Percentiles rank a stretch among this genome's conserved stretches.
Evolutionary conservation across 2,888 invertebrate genomes (phyloP).

Genomic region (Heliconius hortense): DNA sequence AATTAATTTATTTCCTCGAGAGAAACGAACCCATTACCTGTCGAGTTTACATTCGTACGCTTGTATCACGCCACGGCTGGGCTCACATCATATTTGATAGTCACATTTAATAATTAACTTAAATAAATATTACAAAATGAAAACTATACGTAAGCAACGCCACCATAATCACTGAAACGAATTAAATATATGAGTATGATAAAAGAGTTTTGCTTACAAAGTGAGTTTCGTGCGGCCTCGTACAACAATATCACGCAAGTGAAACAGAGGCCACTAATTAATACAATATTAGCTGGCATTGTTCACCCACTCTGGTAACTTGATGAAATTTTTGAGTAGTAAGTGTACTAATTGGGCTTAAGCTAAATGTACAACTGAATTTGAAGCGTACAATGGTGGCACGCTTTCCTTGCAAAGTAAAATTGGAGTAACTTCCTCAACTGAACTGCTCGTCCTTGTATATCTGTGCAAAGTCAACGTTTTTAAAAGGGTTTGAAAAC

Average conservation of each 20-base stretch:
- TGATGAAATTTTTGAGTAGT: constrained; percentile 14
- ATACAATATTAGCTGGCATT: constrained; percentile 30
- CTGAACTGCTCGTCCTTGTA: background rate
- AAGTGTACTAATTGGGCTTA: constrained; percentile 25
- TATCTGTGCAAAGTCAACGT: background rate
- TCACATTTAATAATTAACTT: background rate
- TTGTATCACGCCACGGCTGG: too few species aligned
- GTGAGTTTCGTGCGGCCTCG: constrained; percentile 25
- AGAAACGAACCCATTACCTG: too few species aligned
- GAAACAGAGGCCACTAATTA: constrained; percentile 36
- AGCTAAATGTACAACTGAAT: constrained; percentile 18
- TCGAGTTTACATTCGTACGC: too few species aligned
- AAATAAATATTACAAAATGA: background rate
- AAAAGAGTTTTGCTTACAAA: constrained; percentile 24
- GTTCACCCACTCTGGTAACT: constrained; percentile 21
- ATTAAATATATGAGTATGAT: constrained; percentile 7
- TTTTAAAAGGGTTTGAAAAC: background rate
- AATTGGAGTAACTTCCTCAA: constrained; percentile 6
- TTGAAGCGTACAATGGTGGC: background rate
- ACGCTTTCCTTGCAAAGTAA: constrained; percentile 4
- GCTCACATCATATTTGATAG: too few species aligned
- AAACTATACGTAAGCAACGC: background rate
- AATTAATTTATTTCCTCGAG: too few species aligned
- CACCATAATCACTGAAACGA: background rate
- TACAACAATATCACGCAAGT: constrained; percentile 35